Percentiles rank a stretch among this genome's conserved stretches.
Evolutionary conservation across 2,888 invertebrate genomes (phyloP).

Genomic region (Holacanthella duospinosa): DNA sequence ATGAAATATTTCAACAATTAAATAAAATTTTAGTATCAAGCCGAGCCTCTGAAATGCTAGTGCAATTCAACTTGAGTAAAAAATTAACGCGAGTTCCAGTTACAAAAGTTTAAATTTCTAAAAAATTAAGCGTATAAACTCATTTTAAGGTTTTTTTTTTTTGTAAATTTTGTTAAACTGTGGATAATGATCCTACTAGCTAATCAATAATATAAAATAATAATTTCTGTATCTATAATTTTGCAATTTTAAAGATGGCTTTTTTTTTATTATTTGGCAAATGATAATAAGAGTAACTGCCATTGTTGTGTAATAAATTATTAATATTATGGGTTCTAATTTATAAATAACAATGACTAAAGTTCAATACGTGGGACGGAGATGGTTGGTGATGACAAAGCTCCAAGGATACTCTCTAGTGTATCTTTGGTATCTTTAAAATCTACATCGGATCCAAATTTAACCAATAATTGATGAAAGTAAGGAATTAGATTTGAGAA

Average conservation of each 20-base stretch:
- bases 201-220: too few relatives aligned
- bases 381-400: not conserved
- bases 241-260: too few relatives aligned
- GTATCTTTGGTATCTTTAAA: not conserved
- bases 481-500: slow-evolving; percentile 2
- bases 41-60: slow-evolving; percentile 20
- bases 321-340: too few relatives aligned
- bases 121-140: not conserved
- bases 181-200: too few relatives aligned
- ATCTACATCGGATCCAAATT: slow-evolving; percentile 26
- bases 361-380: not conserved
- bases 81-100: slow-evolving; percentile 8
- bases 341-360: too few relatives aligned
- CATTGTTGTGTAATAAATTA: too few relatives aligned
- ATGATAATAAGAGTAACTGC: too few relatives aligned
- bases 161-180: not conserved
- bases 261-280: too few relatives aligned
- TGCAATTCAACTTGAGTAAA: slow-evolving; percentile 10
- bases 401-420: not conserved
- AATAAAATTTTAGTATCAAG: slow-evolving; percentile 28
- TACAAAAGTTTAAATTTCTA: too few relatives aligned
- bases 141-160: not conserved
- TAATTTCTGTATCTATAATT: too few relatives aligned
- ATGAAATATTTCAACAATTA: slow-evolving; percentile 15
- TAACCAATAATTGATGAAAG: slow-evolving; percentile 19